Evolutionary conservation across 2,113 vertebrate species (phyloP).

Genomic region (Mus pahari): DNA sequence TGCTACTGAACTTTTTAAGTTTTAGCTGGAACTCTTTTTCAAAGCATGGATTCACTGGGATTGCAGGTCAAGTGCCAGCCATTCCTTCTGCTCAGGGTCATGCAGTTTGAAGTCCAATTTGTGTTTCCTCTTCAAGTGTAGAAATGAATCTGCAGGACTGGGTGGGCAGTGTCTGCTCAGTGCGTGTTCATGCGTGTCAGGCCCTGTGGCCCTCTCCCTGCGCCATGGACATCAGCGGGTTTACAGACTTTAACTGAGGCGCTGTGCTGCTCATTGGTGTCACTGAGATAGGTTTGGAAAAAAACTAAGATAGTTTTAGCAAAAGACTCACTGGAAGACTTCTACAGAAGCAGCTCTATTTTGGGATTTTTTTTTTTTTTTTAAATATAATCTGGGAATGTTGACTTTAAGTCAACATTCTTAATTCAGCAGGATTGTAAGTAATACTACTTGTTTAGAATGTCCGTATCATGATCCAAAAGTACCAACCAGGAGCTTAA

Average conservation of each 20-base stretch:
- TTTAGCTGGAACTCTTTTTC: constrained; percentile 22
- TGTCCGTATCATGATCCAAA: not conserved
- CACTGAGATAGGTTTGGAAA: constrained; percentile 49
- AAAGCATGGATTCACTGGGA: not conserved
- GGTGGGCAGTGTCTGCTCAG: not conserved
- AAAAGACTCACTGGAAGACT: constrained; percentile 31
- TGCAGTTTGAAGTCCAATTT: constrained; percentile 32
- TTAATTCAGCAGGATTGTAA: not conserved
- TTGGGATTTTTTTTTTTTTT: not conserved
- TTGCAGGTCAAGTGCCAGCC: not conserved
- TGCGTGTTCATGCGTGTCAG: not conserved
- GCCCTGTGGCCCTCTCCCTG: not conserved
- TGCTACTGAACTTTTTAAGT: constrained; percentile 36
- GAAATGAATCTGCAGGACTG: not conserved
- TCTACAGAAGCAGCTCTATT: constrained; percentile 50
- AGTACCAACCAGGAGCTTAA: not conserved
- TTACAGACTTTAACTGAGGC: not conserved
- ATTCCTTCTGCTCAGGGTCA: constrained; percentile 37
- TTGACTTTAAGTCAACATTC: constrained; percentile 27
- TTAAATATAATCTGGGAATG: not conserved
- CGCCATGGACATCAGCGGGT: not conserved
- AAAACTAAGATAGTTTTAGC: not conserved
- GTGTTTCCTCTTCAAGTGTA: not conserved
- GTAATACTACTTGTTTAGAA: not conserved
- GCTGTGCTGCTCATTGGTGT: constrained; percentile 16